Evolutionary conservation across 2,888 invertebrate genomes (phyloP), one percentile per base, ranked within the genome.

Genomic region (Gandaritis pyraliata): DNA sequence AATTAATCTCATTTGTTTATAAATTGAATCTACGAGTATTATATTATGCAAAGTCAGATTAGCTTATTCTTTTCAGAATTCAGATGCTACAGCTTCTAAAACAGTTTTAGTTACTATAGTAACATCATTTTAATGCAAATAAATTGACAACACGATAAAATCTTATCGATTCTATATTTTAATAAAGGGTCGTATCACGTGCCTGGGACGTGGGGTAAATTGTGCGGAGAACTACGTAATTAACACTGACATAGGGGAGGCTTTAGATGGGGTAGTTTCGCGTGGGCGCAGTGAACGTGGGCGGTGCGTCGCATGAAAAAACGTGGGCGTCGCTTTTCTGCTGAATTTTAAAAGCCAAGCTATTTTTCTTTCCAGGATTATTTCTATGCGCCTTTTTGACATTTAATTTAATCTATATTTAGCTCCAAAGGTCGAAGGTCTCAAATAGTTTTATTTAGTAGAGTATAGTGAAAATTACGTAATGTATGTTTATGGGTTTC

Each of bases 281-380:
- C 65, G 72, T 70, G 61, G 76, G 72, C 65, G 61, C 57, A 39
- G 64, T 58, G 61, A 57, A 57, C 65, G 76, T 74, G 66, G 78
- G 78, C 65, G 73, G 69, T 38, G 29, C 23, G 23, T 23, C 23
- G 23, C 23, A 23, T 23, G n/a, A n/a, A 23, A 23, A 23, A 33
- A 33, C 39, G 75, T 75, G 71, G 77, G 76, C 72, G 74, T 59
- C 61, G 36, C 18, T 58, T 33, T 33, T 49, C 39, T 52, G 49
- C 61, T 50, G 49, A 58, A 63, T 33, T 72, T 59, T 57, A 65
- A 68, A 67, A 58, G 59, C 57, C 56, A 62, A 3, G 58, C 68
- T 72, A 68, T 69, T 59, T n/a, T 39, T 39, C 11, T 46, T 47
- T 46, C n/a, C n/a, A 47, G 45, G 38, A 38, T 15, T 45, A 36